These are phyloP conservation scores for Scopus umbretta DNA, from an alignment of 2,113 vertebrate genomes.

Conservation along the genomic window DNA sequence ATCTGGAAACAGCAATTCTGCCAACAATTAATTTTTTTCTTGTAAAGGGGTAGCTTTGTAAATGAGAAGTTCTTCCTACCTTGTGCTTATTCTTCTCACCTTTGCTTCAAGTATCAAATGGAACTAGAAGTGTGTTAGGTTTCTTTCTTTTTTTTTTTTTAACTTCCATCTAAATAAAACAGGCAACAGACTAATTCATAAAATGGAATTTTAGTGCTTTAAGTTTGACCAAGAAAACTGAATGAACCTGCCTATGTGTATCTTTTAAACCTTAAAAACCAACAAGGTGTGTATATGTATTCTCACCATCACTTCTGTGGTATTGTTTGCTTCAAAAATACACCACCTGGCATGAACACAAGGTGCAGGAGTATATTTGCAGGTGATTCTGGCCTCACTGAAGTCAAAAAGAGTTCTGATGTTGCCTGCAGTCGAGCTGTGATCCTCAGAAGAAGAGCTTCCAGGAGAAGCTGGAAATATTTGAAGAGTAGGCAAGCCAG, in stretches of 20 bases:
- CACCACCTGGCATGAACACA: neutral
- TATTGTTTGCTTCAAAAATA: neutral
- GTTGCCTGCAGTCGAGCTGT: neutral
- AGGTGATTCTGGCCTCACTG: neutral
- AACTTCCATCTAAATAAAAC: neutral
- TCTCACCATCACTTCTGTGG: neutral
- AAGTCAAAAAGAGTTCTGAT: conserved; percentile 1
- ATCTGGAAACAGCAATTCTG: neutral
- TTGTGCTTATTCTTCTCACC: neutral
- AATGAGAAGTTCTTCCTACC: neutral
- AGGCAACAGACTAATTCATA: neutral
- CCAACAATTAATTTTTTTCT: neutral
- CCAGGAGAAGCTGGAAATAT: neutral
- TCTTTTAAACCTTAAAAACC: neutral
- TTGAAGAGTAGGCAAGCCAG: neutral
- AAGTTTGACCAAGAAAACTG: neutral
- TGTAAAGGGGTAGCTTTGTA: neutral
- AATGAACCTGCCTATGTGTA: neutral
- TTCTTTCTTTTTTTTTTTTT: neutral
- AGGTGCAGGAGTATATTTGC: neutral
- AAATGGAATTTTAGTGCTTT: neutral
- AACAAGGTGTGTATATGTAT: neutral
- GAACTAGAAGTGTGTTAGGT: neutral
- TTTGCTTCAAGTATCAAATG: neutral
- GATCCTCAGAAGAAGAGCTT: conserved; percentile 16